Percentiles rank a stretch among this genome's conserved stretches.
Conservation (phyloP, 2,797 vertebrate species). For the Premnoplex brunnescens region DNA sequence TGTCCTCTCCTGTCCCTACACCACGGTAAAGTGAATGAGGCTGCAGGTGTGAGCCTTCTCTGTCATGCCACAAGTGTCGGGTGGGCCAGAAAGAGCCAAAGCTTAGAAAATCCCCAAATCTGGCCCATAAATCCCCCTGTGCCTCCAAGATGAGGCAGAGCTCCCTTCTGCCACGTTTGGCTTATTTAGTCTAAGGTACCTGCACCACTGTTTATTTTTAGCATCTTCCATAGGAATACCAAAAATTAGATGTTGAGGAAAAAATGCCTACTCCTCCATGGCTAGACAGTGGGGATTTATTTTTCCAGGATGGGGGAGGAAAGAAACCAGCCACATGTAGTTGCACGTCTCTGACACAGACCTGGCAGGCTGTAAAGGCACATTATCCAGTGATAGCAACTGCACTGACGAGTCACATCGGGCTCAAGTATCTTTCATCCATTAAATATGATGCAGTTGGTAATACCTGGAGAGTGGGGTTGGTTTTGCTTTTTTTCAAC, state of each 20-base stretch:
- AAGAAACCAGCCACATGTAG: background rate
- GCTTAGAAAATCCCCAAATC: background rate
- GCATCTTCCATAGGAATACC: background rate
- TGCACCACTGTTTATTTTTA: background rate
- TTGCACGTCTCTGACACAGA: background rate
- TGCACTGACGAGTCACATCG: accelerated
- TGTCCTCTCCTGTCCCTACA: background rate
- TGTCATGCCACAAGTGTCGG: accelerated
- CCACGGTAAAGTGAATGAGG: accelerated
- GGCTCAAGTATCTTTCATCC: background rate
- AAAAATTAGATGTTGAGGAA: background rate
- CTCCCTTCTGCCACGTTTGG: background rate
- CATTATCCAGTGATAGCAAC: background rate
- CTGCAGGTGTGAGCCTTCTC: background rate
- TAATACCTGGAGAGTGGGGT: background rate
- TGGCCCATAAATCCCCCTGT: background rate
- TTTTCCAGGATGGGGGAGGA: conserved; percentile 14
- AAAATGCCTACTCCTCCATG: background rate
- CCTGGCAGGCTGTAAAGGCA: background rate
- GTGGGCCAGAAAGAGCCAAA: background rate
- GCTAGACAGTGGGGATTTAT: conserved; percentile 1
- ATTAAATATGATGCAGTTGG: background rate
- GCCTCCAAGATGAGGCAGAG: background rate
- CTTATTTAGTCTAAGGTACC: background rate
- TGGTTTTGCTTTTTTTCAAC: background rate